A percentile compares a stretch with the other conserved stretches of the same genome.
Evolutionary conservation across 2,113 vertebrate genomes (phyloP).

Genomic region (Pachypanchax playfairii): DNA sequence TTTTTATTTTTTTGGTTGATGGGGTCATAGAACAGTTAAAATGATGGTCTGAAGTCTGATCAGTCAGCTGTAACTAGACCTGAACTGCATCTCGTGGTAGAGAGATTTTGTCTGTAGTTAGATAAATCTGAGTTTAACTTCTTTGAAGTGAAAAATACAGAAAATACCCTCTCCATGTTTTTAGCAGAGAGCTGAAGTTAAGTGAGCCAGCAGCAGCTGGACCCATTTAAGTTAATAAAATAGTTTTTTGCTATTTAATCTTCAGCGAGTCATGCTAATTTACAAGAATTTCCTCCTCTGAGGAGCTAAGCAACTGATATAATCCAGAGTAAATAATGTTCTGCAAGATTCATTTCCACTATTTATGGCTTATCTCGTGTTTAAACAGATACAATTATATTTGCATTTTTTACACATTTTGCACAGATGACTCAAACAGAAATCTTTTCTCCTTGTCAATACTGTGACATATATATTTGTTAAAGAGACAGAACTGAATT

Average conservation of each 20-base stretch:
- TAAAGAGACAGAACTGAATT: not conserved
- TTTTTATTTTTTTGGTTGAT: too few relatives aligned
- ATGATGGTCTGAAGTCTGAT: not conserved
- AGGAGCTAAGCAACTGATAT: slow-evolving; percentile 1
- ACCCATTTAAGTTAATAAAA: slow-evolving; percentile 10
- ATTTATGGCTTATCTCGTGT: slow-evolving; percentile 15
- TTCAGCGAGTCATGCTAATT: slow-evolving; percentile 1
- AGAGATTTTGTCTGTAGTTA: not conserved
- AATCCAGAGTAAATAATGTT: slow-evolving; percentile 16
- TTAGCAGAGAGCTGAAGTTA: not conserved
- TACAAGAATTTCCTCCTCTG: slow-evolving; percentile 10
- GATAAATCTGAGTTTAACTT: not conserved
- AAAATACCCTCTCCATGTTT: not conserved
- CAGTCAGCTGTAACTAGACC: not conserved
- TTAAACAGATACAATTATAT: too few relatives aligned
- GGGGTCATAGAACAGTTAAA: not conserved
- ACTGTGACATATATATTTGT: not conserved
- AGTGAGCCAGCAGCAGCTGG: not conserved
- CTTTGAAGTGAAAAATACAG: too few relatives aligned
- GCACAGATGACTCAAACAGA: too few relatives aligned
- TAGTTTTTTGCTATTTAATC: not conserved
- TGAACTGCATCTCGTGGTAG: not conserved
- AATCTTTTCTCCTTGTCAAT: not conserved
- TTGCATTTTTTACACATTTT: too few relatives aligned
- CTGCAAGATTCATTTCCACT: not conserved